Percentiles rank a stretch among this genome's conserved stretches.
These are phyloP conservation scores for Sebastes umbrosus DNA, from an alignment of 2,797 vertebrate genomes.

Conservation along the genomic window DNA sequence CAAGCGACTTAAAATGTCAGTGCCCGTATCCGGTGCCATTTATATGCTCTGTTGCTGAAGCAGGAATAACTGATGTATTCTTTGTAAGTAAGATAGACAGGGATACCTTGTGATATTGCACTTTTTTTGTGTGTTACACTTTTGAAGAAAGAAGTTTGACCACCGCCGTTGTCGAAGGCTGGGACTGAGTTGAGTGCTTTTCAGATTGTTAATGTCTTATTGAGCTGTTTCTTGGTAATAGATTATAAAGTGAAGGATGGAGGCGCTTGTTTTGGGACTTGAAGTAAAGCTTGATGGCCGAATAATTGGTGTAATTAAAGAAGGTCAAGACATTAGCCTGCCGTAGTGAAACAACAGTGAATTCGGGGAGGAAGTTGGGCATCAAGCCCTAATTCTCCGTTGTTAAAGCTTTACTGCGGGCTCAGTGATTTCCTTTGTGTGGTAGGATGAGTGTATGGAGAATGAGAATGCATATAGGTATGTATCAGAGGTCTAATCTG, in stretches of 20 bases:
- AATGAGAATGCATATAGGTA: background rate
- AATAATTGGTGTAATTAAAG: constrained; percentile 14
- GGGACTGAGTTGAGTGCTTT: background rate
- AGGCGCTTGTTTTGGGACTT: background rate
- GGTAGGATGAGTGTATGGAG: background rate
- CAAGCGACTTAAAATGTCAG: background rate
- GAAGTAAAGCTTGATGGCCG: constrained; percentile 4
- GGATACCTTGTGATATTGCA: background rate
- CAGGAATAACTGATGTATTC: background rate
- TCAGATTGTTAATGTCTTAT: background rate
- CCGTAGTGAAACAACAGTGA: background rate
- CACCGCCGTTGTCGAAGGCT: background rate
- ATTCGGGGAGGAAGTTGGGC: background rate
- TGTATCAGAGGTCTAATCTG: constrained; percentile 1
- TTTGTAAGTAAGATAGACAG: background rate
- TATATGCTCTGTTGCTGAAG: background rate
- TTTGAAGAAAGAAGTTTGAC: background rate
- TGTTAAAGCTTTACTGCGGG: background rate
- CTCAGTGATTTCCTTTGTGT: background rate
- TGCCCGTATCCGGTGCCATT: background rate
- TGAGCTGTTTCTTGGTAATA: background rate
- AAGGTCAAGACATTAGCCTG: constrained; percentile 19
- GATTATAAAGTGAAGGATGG: background rate
- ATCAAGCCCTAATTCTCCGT: background rate
- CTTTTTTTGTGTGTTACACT: background rate